A percentile compares a stretch with the other conserved stretches of the same genome.
These are phyloP conservation scores for Sesamia nonagrioides DNA, from an alignment of 1,140 invertebrate species.

Conservation along the genomic window DNA sequence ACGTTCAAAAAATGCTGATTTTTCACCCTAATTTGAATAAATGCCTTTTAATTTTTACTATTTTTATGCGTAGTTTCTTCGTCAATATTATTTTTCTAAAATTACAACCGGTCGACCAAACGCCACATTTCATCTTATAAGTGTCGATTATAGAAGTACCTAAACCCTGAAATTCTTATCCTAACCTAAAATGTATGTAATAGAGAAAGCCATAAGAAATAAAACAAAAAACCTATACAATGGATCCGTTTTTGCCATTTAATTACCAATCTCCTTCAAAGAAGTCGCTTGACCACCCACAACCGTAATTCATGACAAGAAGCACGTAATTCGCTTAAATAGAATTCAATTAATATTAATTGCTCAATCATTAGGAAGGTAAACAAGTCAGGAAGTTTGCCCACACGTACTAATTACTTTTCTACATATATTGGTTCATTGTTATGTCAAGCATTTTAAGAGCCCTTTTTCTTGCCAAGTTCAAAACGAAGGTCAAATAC, in stretches of 20 bases:
- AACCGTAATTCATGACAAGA: background rate
- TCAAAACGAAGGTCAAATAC: conserved; percentile 11
- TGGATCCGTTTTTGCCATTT: background rate
- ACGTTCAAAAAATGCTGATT: too few relatives aligned
- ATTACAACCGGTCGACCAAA: too few relatives aligned
- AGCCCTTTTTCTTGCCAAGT: conserved; percentile 29
- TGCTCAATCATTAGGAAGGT: conserved; percentile 25
- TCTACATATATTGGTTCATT: background rate
- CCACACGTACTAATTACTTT: conserved; percentile 2
- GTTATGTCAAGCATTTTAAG: conserved; percentile 7
- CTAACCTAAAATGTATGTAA: too few relatives aligned
- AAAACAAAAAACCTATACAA: background rate
- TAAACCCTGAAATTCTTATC: too few relatives aligned
- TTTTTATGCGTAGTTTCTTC: too few relatives aligned
- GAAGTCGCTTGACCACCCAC: conserved; percentile 4
- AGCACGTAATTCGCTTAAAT: background rate
- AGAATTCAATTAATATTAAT: conserved; percentile 10
- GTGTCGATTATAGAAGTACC: too few relatives aligned
- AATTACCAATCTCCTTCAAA: background rate
- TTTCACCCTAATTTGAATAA: too few relatives aligned
- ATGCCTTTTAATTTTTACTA: too few relatives aligned
- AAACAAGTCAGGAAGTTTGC: conserved; percentile 13
- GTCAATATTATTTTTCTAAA: too few relatives aligned
- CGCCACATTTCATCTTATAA: too few relatives aligned
- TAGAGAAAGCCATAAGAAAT: too few relatives aligned